Percentiles rank a stretch among this genome's conserved stretches.
phyloP scores from a whole-genome alignment of 1,140 invertebrate genomes.

The Dinoponera quadriceps region DNA sequence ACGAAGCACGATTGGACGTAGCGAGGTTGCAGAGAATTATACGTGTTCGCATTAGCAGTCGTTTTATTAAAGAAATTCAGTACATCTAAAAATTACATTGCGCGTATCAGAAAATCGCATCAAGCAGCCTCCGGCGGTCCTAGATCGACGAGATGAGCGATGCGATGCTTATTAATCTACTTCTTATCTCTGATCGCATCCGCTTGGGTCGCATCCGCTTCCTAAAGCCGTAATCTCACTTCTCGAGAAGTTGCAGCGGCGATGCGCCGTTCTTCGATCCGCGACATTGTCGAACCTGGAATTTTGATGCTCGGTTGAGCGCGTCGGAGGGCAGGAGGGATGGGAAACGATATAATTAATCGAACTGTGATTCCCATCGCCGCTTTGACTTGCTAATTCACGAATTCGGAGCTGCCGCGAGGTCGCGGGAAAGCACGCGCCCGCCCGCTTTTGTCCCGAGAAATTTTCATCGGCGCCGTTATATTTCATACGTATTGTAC shows the following conservation, averaged over 20 bases:
- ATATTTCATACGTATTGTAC: constrained; percentile 72
- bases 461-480: constrained; percentile 71
- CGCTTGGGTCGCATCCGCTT: constrained; percentile 13
- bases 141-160: not conserved
- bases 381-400: constrained; percentile 70
- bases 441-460: constrained; percentile 71
- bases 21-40: not conserved
- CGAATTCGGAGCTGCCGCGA: constrained; percentile 43
- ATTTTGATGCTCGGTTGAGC: not conserved
- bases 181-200: constrained; percentile 20
- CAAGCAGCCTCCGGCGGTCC: not conserved
- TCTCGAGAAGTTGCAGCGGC: not conserved
- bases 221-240: not conserved
- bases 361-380: constrained; percentile 21
- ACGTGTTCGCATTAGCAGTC: not conserved
- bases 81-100: not conserved
- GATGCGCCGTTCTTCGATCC: constrained; percentile 11
- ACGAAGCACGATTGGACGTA: not conserved
- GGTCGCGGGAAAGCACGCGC: constrained; percentile 61
- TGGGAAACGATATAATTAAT: constrained; percentile 62
- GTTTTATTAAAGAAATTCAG: not conserved
- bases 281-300: constrained; percentile 5
- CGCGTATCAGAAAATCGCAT: constrained; percentile 7
- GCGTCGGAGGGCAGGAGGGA: not conserved
- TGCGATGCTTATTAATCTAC: constrained; percentile 34